Percentiles rank a stretch among this genome's conserved stretches.
Conservation (phyloP, 1,140 invertebrate species). For the Lerema accius region DNA sequence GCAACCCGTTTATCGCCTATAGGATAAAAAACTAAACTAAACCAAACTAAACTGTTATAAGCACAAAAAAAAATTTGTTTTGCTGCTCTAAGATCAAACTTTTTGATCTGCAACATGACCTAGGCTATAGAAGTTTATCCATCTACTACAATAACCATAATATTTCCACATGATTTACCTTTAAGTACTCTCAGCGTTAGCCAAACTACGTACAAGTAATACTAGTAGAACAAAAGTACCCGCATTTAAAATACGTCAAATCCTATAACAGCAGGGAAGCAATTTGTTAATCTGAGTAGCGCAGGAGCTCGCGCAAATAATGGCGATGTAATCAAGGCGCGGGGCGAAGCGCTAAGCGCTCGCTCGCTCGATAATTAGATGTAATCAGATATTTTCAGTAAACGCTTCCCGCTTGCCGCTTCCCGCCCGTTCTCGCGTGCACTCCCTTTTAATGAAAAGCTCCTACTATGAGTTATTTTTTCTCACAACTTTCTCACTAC, state of each 20-base stretch:
- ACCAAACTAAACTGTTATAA: too few relatives aligned
- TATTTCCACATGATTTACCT: too few relatives aligned
- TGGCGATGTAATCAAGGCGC: constrained; percentile 59
- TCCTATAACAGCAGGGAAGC: constrained; percentile 33
- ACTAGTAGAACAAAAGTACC: constrained; percentile 2
- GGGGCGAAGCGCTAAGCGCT: constrained; percentile 52
- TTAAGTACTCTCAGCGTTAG: too few relatives aligned
- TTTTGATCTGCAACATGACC: too few relatives aligned
- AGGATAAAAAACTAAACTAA: too few relatives aligned
- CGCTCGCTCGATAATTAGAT: constrained; percentile 77
- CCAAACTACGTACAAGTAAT: too few relatives aligned
- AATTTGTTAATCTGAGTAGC: constrained; percentile 41
- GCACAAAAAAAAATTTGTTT: too few relatives aligned
- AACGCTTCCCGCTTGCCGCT: constrained; percentile 57
- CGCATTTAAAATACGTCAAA: constrained; percentile 22
- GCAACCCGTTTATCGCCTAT: too few relatives aligned
- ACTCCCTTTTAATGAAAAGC: constrained; percentile 76
- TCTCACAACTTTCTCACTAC: constrained; percentile 23
- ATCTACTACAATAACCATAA: too few relatives aligned
- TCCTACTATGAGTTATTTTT: constrained; percentile 44
- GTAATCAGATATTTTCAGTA: constrained; percentile 83
- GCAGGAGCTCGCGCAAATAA: constrained; percentile 52
- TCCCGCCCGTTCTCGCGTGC: constrained; percentile 49
- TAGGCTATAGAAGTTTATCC: too few relatives aligned
- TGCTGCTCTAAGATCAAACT: too few relatives aligned